Percentiles rank a stretch among this genome's conserved stretches.
These are phyloP conservation scores for Orycteropus afer DNA, from an alignment of 2,113 vertebrate genomes.

Conservation along the genomic window DNA sequence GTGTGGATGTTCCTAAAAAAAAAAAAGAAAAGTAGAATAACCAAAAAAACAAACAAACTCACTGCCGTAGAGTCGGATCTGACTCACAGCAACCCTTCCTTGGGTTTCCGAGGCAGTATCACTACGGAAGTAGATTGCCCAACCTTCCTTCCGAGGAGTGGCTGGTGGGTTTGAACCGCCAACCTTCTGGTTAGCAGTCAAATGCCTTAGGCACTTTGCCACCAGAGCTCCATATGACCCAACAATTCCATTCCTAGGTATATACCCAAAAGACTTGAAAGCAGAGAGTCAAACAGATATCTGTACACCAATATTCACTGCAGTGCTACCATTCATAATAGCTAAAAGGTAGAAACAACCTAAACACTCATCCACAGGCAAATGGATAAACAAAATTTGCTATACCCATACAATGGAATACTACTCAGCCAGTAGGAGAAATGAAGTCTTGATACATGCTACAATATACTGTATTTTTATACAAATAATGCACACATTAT, in stretches of 20 bases:
- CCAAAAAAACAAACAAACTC: too few relatives aligned
- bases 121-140: too few relatives aligned
- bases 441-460: neutral
- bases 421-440: neutral
- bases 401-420: neutral
- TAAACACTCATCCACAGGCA: neutral
- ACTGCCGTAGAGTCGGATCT: too few relatives aligned
- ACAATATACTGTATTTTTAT: neutral
- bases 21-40: too few relatives aligned
- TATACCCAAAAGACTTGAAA: neutral
- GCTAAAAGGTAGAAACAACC: neutral
- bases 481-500: neutral
- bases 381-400: neutral
- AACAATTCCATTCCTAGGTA: neutral
- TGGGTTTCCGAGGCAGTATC: too few relatives aligned
- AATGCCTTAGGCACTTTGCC: too few relatives aligned
- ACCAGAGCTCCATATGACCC: neutral
- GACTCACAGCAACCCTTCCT: too few relatives aligned
- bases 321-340: neutral
- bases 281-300: neutral
- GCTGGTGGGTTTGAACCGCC: too few relatives aligned
- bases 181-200: too few relatives aligned
- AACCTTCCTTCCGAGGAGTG: too few relatives aligned
- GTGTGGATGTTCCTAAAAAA: neutral
- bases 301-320: neutral